Evolutionary conservation across 2,888 invertebrate genomes (phyloP), one percentile per base, ranked within the genome.

Genomic region (Stenotaenia linearis): DNA sequence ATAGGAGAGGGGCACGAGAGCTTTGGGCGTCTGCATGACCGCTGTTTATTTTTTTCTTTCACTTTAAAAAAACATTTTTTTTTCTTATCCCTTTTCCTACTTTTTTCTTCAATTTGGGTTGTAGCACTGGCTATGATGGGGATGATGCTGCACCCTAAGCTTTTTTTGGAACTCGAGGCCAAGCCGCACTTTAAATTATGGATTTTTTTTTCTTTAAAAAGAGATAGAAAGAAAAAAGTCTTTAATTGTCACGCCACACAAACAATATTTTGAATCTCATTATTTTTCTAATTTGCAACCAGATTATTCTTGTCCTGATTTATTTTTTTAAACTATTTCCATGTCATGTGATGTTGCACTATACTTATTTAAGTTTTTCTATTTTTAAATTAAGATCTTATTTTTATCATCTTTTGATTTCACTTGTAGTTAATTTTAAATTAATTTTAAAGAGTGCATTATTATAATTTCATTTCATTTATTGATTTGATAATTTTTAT

Each of bases 301-400:
- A 35, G 75, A 80, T 84, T 84, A 80, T 84, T 61, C 21, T 78
- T 81, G 28, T 80, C 30, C 79, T 80, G 21, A 37, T 56, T 81
- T 82, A 30, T 80, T 79, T 76, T 45, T 80, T 4, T 28, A 83
- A 83, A 83, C 21, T 75, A 32, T 75, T 75, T 45, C 77, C 45
- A 50, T 79, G 79, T 79, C 79, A 79, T 79, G 79, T 79, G 79
- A 79, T 79, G 76, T 79, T 79, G 79, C 79, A 79, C 76, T 76
- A 75, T 79, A 79, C 76, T 79, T 75, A 30, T 75, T 75, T 32
- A 35, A 75, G 10, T 37, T 35, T 30, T 30, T 74, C 18, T 30
- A 35, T 75, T 75, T 75, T 30, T 35, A 35, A 75, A 12, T 35
- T 35, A 75, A 21, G 18, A 50, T 50, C 50, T 50, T 50, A 50